Percentiles rank a stretch among this genome's conserved stretches.
phyloP scores from a whole-genome alignment of 1,140 invertebrate genomes.

The Asobara japonica region DNA sequence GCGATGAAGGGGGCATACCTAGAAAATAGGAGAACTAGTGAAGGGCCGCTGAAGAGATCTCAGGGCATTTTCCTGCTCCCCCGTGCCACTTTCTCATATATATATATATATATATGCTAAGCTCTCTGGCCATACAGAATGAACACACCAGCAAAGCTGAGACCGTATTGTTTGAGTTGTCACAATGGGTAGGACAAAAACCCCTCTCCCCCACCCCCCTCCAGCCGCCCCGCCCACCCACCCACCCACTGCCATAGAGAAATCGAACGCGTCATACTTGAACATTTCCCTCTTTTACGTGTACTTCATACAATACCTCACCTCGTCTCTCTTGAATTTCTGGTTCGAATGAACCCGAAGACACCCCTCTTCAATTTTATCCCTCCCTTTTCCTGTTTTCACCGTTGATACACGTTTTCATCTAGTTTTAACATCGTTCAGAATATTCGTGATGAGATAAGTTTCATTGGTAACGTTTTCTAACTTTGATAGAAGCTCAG shows the following conservation, averaged over 20 bases:
- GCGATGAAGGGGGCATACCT: not conserved
- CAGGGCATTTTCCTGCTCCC: not conserved
- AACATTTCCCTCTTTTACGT: conserved; percentile 36
- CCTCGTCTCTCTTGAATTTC: not conserved
- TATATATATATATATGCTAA: not conserved
- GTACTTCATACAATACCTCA: conserved; percentile 18
- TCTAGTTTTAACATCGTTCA: not conserved
- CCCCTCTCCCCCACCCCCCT: too few species aligned
- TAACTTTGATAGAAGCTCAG: not conserved
- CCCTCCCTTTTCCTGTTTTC: not conserved
- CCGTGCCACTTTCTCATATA: not conserved
- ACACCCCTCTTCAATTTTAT: not conserved
- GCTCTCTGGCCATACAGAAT: conserved; percentile 31
- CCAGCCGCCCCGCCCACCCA: too few species aligned
- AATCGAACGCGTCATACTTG: conserved; percentile 55
- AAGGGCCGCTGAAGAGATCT: not conserved
- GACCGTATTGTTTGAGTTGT: conserved; percentile 59
- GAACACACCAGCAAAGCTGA: conserved; percentile 39
- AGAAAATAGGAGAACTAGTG: not conserved
- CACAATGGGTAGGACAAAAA: conserved; percentile 59
- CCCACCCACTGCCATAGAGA: conserved; percentile 47
- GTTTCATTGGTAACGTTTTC: not conserved
- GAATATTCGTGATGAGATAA: conserved; percentile 8
- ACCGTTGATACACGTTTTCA: not conserved
- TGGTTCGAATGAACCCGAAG: not conserved